These are phyloP conservation scores for Ploceus nigricollis DNA, from an alignment of 2,113 vertebrate genomes.

Conservation along the genomic window DNA sequence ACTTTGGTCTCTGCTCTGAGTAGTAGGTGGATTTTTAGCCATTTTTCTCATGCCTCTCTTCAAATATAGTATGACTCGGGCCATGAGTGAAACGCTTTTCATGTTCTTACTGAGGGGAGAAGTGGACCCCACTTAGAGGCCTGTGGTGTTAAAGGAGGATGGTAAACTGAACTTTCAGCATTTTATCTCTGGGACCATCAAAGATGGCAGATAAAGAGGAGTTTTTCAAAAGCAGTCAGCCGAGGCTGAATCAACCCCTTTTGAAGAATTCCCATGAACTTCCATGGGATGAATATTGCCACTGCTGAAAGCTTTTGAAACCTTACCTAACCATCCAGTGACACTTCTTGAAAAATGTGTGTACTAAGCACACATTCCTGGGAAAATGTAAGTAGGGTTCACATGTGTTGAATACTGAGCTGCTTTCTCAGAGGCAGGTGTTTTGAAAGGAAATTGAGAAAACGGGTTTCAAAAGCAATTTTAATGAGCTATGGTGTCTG, in stretches of 20 bases:
- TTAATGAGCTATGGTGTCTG: neutral
- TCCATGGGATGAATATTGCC: neutral
- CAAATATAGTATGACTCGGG: neutral
- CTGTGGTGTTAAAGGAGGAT: neutral
- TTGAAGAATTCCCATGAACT: slow-evolving; percentile 30
- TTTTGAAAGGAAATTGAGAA: slow-evolving; percentile 2
- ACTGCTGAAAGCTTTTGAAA: slow-evolving; percentile 49
- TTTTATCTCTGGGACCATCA: neutral
- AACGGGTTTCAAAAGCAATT: neutral
- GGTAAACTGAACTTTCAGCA: neutral
- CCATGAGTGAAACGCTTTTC: neutral
- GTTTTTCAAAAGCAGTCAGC: slow-evolving; percentile 39
- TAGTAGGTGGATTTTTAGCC: neutral
- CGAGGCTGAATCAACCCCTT: neutral
- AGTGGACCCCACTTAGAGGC: neutral
- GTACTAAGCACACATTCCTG: slow-evolving; percentile 19
- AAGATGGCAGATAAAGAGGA: neutral
- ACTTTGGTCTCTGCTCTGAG: neutral
- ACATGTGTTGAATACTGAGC: neutral
- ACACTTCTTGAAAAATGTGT: slow-evolving; percentile 45
- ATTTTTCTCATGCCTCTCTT: neutral
- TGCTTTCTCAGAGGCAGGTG: slow-evolving; percentile 11
- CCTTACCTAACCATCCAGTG: slow-evolving; percentile 16
- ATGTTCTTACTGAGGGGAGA: neutral
- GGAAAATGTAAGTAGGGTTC: slow-evolving; percentile 6